Evolutionary conservation across 2,797 vertebrate genomes (phyloP).

Genomic region (Orestias chungarensis): DNA sequence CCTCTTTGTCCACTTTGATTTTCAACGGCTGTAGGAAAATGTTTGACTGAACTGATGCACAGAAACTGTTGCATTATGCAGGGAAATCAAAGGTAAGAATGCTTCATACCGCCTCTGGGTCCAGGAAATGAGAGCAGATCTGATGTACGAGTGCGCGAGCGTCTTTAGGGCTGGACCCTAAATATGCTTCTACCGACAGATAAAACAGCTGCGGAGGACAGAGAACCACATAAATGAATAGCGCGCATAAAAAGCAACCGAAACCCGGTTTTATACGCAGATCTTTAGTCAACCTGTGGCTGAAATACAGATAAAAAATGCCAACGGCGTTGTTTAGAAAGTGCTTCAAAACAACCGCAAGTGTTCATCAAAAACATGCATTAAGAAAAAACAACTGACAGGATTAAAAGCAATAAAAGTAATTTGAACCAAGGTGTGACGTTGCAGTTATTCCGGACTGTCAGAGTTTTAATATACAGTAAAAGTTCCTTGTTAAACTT

Average conservation of each 20-base stretch:
- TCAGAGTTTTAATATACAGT: no score
- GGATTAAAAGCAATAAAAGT: background rate
- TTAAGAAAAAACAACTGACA: background rate
- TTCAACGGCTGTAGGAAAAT: slow-evolving; percentile 82
- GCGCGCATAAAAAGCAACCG: no score
- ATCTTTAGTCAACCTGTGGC: background rate
- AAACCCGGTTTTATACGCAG: background rate
- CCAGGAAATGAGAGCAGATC: slow-evolving; percentile 91
- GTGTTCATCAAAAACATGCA: no score
- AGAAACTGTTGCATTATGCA: background rate
- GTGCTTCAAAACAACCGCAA: background rate
- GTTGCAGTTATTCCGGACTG: no score
- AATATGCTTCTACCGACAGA: slow-evolving; percentile 88
- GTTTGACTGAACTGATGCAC: background rate
- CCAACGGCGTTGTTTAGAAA: background rate
- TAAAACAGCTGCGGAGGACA: slow-evolving; percentile 85
- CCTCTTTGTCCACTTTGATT: slow-evolving; percentile 87
- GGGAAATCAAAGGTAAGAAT: no score
- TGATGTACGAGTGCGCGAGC: slow-evolving; percentile 86
- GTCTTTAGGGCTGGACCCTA: slow-evolving; percentile 85
- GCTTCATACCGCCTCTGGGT: slow-evolving; percentile 88
- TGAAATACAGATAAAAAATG: background rate
- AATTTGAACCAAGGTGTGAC: background rate
- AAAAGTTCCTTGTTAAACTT: no score
- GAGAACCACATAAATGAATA: background rate